Evolutionary conservation across 2,888 invertebrate genomes (phyloP), one percentile per base, ranked within the genome.

Genomic region (Ormia ochracea): DNA sequence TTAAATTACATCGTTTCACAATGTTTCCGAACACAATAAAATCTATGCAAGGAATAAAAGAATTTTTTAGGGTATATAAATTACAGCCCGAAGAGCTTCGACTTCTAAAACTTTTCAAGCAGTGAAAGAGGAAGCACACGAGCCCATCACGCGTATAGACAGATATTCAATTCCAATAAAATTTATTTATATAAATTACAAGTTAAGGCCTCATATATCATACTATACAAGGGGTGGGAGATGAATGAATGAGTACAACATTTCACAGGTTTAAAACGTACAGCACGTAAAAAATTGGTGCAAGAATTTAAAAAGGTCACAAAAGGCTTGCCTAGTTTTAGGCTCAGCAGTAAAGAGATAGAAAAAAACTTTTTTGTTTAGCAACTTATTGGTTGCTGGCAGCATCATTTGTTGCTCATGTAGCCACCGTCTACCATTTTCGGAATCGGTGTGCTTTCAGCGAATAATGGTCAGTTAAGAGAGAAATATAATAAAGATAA

Each of bases 181-280:
- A 59, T 72, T 72, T 72, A 66, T 68, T 66, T 59, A n/a, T 66
- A 66, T 59, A 75, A 75, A 76, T 69, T 61, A 54, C 36, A 68
- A 69, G 36, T 38, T 76, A 69, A 76, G 26, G 36, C 28, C 45
- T 76, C 54, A 38, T 76, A 76, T 48, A 56, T 69, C 61, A 76
- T 52, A 52, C 28, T 66, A 43, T 43, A 28, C 4, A 58, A 41
- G 19, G n/a, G 12, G 28, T 68, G 54, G 14, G 14, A 31, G n/a
- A 31, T 17, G 21, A 28, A 3, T 17, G 2, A 28, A 26, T 41
- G 23, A 14, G 4, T 10, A 48, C 36, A 58, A 70, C 21, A 38
- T 33, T 14, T 43, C 33, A 54, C 6, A 56, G 4, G 23, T 31
- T 48, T 28, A 61, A 45, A 33, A 59, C 41, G 38, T 26, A 45